Evolutionary conservation across 2,797 vertebrate species (phyloP).

Genomic region (Alfaro cultratus): DNA sequence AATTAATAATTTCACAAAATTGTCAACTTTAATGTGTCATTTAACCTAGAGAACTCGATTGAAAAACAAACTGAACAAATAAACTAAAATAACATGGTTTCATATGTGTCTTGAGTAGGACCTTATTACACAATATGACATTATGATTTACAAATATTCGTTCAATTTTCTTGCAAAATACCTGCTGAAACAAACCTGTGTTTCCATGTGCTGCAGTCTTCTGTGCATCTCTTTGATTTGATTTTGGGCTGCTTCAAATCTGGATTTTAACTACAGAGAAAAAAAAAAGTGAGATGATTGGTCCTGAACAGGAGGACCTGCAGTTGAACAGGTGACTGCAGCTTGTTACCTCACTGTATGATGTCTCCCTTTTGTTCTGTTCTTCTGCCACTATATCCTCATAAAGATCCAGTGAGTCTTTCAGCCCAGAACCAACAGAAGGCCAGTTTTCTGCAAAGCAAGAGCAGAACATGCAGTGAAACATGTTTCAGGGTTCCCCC

Average conservation of each 20-base stretch:
- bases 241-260: constrained; percentile 89
- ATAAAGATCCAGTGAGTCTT: constrained; percentile 92
- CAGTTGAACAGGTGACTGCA: neutral
- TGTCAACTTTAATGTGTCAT: neutral
- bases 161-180: neutral
- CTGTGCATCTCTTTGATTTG: constrained; percentile 88
- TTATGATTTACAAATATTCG: neutral
- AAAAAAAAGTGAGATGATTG: constrained; percentile 10
- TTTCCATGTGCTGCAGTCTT: constrained; percentile 89
- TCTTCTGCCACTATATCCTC: constrained; percentile 95
- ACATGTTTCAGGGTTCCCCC: too few species aligned
- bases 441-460: constrained; percentile 71
- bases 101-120: neutral
- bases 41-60: neutral
- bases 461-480: neutral
- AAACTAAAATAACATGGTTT: neutral
- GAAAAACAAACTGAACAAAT: neutral
- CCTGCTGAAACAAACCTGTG: constrained; percentile 80
- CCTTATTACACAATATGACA: neutral
- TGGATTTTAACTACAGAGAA: constrained; percentile 84
- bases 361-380: constrained; percentile 87
- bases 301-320: neutral
- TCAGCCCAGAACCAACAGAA: constrained; percentile 59
- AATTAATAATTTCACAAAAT: neutral
- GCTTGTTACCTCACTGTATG: constrained; percentile 85